Evolutionary conservation across 2,888 invertebrate species (phyloP), one percentile per base, ranked within the genome.

Genomic region (Cordylochernes scorpioides): DNA sequence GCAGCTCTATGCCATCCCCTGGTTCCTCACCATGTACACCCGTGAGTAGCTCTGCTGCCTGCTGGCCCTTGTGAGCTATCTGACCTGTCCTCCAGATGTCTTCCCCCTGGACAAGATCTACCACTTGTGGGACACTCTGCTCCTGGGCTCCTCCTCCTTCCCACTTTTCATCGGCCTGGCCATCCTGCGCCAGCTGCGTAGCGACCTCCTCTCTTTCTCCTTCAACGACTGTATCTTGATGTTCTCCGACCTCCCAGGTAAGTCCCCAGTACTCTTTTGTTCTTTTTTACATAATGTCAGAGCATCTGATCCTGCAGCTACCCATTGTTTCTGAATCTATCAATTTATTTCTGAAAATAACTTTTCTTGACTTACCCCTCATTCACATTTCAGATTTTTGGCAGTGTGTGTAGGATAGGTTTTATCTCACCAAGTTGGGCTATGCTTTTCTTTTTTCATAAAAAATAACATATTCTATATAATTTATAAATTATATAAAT

Each of bases 1-100:
- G 29, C 47, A 56, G 54, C 60, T 94, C 10, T 97, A 91, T 55
- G 86, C 94, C 13, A 94, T 97, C 52, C 91, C 94, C 0, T 97
- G 94, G 94, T 94, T 91, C 52, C 61, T 94, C 18, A 94, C 91
- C 5, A 86, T 94, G 78, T 94, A 86, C 58, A 86, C 88, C 33
- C 88, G 86, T 88, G 58, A 69, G 73, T 65, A 45, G 25, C 30
- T 7, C 17, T 39, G 5, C 15, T 29, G 17, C 10, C 29, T 31
- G 27, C n/a, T n/a, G n/a, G n/a, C n/a, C n/a, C n/a, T n/a, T n/a
- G n/a, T n/a, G 7, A 15, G 14, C 17, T 6, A 27, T 13, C 16
- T 21, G 16, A 33, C 35, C 26, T 41, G 41, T 42, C 47, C 63
- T 59, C 22, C 56, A 77, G 91, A 97, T 57, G 94, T 94, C 1